These are phyloP conservation scores for Saxidomus purpurata DNA, from an alignment of 1,140 invertebrate species.

Conservation along the genomic window DNA sequence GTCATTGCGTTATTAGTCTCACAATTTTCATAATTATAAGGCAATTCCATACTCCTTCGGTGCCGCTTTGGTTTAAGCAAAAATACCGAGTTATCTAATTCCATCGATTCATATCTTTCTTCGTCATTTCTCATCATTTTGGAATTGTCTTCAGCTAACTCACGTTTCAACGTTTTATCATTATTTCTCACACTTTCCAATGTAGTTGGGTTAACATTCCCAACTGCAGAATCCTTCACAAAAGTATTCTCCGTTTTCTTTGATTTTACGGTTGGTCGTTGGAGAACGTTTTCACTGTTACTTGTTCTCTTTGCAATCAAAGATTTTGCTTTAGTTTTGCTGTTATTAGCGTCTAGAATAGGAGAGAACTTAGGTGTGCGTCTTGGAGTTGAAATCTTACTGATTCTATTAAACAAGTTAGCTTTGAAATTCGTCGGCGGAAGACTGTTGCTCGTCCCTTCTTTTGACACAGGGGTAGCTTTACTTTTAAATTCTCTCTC, in stretches of 20 bases:
- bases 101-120: neutral
- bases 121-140: neutral
- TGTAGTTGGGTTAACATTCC: constrained; percentile 16
- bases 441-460: constrained; percentile 29
- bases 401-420: constrained; percentile 40
- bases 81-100: constrained; percentile 2
- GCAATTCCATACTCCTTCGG: neutral
- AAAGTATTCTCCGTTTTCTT: neutral
- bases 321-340: neutral
- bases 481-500: neutral
- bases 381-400: constrained; percentile 49
- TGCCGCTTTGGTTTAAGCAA: constrained; percentile 49
- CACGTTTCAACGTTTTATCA: constrained; percentile 19
- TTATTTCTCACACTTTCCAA: constrained; percentile 16
- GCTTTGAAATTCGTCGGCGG: constrained; percentile 58
- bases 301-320: neutral
- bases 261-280: neutral
- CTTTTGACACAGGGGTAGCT: neutral
- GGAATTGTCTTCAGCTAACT: neutral
- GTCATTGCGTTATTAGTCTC: neutral
- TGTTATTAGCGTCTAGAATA: neutral
- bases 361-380: constrained; percentile 31
- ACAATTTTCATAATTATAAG: neutral
- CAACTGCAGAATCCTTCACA: neutral
- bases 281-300: neutral